These are phyloP conservation scores for Sphaeramia orbicularis DNA, from an alignment of 2,797 vertebrate species.

Conservation along the genomic window DNA sequence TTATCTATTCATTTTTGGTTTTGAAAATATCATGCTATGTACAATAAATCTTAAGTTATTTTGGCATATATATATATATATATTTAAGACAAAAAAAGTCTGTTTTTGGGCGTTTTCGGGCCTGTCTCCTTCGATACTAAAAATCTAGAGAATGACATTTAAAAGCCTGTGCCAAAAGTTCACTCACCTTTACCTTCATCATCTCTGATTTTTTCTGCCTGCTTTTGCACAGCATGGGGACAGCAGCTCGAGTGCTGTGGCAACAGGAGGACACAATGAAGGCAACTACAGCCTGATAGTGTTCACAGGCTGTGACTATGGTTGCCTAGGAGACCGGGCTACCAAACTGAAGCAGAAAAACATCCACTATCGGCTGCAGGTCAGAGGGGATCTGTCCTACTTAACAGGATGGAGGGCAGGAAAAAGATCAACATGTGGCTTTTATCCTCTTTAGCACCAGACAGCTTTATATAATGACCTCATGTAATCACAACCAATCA, in stretches of 20 bases:
- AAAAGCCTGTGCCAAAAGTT: slow-evolving; percentile 13
- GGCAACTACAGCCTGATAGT: slow-evolving; percentile 88
- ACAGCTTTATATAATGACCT: not conserved
- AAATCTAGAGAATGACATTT: slow-evolving; percentile 18
- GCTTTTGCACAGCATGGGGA: slow-evolving; percentile 82
- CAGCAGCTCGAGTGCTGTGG: slow-evolving; percentile 83
- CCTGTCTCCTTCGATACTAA: not conserved
- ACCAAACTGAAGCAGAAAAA: slow-evolving; percentile 87
- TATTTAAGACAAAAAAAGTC: not conserved
- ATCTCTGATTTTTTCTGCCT: slow-evolving; percentile 33
- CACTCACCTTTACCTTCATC: slow-evolving; percentile 30
- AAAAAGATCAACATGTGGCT: not conserved
- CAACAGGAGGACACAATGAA: slow-evolving; percentile 81
- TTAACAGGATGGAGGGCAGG: slow-evolving; percentile 7
- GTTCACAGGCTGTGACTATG: slow-evolving; percentile 91
- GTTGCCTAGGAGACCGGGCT: slow-evolving; percentile 81
- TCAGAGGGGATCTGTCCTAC: slow-evolving; percentile 61
- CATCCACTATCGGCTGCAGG: slow-evolving; percentile 89
- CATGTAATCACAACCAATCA: not conserved
- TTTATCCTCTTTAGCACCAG: too few relatives aligned
- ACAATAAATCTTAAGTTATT: too few relatives aligned
- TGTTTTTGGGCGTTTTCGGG: not conserved
- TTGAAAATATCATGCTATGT: too few relatives aligned
- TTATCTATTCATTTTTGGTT: too few relatives aligned
- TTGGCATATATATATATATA: too few relatives aligned